These are phyloP conservation scores for Coregonus suidteri DNA, from an alignment of 2,797 vertebrate species.

Conservation along the genomic window DNA sequence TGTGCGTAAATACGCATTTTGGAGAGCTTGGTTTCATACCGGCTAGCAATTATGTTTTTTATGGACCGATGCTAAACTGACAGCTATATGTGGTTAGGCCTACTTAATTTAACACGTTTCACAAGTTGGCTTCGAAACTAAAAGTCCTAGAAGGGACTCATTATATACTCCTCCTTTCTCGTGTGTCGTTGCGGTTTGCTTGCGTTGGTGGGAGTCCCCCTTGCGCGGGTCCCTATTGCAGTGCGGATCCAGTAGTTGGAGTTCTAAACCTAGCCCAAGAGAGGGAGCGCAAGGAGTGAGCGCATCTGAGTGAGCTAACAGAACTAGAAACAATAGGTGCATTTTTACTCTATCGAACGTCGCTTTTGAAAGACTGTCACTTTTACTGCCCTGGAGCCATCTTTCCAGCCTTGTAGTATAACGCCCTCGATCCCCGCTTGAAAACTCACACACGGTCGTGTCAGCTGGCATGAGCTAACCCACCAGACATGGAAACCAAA, in stretches of 20 bases:
- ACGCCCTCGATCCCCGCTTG: conserved; percentile 46
- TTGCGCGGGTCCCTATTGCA: conserved; percentile 74
- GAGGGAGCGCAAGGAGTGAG: conserved; percentile 52
- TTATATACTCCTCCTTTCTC: neutral
- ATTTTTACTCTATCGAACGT: conserved; percentile 56
- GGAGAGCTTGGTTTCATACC: neutral
- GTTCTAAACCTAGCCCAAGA: conserved; percentile 62
- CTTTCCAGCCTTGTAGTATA: conserved; percentile 36
- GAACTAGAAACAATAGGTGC: conserved; percentile 63
- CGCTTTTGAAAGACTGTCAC: conserved; percentile 59
- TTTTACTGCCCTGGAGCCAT: conserved; percentile 59
- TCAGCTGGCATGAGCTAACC: conserved; percentile 88
- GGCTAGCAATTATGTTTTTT: too few relatives aligned
- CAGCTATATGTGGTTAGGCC: too few relatives aligned
- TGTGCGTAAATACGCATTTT: neutral
- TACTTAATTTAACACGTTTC: neutral
- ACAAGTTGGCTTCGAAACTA: neutral
- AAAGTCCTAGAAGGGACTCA: neutral
- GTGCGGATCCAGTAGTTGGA: conserved; percentile 77
- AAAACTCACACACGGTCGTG: conserved; percentile 61
- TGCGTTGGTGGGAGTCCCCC: conserved; percentile 74
- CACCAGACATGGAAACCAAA: conserved; percentile 91
- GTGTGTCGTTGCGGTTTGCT: conserved; percentile 63
- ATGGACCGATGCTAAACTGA: too few relatives aligned
- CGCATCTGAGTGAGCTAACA: conserved; percentile 67